These are phyloP conservation scores for Venustoraphidia nigricollis DNA, from an alignment of 2,888 invertebrate species.

Conservation along the genomic window DNA sequence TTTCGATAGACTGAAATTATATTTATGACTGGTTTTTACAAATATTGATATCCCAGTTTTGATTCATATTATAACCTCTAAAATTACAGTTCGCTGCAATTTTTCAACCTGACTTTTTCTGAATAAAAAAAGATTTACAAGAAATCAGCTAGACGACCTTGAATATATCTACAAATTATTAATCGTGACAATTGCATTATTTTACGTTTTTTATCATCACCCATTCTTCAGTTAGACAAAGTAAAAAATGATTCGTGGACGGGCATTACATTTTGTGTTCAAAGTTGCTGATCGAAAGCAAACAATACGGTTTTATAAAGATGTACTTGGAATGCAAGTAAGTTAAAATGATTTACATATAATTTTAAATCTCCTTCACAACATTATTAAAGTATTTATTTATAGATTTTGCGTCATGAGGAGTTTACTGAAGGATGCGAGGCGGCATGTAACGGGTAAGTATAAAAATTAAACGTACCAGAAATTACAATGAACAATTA, in stretches of 20 bases:
- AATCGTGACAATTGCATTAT: no score
- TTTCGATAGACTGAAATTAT: no score
- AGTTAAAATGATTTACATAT: constrained; percentile 13
- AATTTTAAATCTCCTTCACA: neutral
- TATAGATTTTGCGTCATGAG: constrained; percentile 82
- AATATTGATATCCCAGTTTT: no score
- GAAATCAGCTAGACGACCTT: no score
- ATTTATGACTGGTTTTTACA: no score
- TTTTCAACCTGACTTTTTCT: no score
- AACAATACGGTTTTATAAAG: constrained; percentile 76
- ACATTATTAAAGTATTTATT: constrained; percentile 6
- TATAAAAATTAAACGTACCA: constrained; percentile 8
- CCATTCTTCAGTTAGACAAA: no score
- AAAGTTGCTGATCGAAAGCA: constrained; percentile 82
- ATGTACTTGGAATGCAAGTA: constrained; percentile 91
- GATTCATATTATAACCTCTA: no score
- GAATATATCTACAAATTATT: no score
- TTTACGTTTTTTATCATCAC: no score
- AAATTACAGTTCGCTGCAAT: no score
- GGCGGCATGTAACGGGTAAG: constrained; percentile 92
- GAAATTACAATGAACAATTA: constrained; percentile 1
- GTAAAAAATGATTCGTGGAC: constrained; percentile 28
- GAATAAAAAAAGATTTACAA: no score
- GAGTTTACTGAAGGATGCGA: constrained; percentile 95
- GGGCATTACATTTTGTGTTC: constrained; percentile 91